A percentile compares a stretch with the other conserved stretches of the same genome.
Evolutionary conservation across 2,797 vertebrate genomes (phyloP).

Genomic region (Lophius americanus): DNA sequence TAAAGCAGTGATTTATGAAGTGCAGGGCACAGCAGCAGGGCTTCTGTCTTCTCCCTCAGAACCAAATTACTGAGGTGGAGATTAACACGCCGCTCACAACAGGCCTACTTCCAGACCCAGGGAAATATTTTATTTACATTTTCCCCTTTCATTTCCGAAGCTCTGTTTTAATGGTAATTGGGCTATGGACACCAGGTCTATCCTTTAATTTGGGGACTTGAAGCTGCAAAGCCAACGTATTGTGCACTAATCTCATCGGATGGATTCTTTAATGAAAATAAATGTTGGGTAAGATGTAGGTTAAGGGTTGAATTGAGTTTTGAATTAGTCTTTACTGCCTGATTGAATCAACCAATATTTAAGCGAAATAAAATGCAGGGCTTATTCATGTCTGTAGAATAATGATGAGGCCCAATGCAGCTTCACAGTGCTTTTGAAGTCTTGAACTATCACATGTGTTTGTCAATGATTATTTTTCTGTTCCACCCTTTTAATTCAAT

Average conservation of each 20-base stretch:
- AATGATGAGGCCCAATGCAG: constrained; percentile 72
- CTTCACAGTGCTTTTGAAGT: constrained; percentile 80
- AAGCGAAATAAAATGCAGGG: constrained; percentile 63
- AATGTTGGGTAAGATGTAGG: constrained; percentile 42
- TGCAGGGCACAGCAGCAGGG: constrained; percentile 97
- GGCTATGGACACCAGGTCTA: constrained; percentile 48
- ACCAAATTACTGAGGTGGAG: constrained; percentile 99
- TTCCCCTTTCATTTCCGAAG: constrained; percentile 92
- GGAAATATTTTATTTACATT: constrained; percentile 94
- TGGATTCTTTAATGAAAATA: constrained; percentile 41
- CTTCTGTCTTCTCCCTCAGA: constrained; percentile 99
- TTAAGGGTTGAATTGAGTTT: constrained; percentile 44
- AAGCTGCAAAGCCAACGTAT: constrained; percentile 20
- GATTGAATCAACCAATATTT: constrained; percentile 65
- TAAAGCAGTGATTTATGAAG: constrained; percentile 99
- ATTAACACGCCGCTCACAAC: constrained; percentile 96
- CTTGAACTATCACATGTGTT: constrained; percentile 90
- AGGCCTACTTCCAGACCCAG: constrained; percentile 93
- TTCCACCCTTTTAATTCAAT: constrained; percentile 42
- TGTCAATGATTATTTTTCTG: constrained; percentile 84
- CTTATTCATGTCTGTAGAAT: constrained; percentile 42
- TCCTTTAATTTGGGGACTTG: constrained; percentile 42
- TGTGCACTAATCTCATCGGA: constrained; percentile 34
- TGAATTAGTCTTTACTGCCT: constrained; percentile 67
- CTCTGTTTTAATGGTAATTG: constrained; percentile 81